Conservation (phyloP, 2,888 invertebrate genomes). For the Phyllotreta cruciferae region DNA sequence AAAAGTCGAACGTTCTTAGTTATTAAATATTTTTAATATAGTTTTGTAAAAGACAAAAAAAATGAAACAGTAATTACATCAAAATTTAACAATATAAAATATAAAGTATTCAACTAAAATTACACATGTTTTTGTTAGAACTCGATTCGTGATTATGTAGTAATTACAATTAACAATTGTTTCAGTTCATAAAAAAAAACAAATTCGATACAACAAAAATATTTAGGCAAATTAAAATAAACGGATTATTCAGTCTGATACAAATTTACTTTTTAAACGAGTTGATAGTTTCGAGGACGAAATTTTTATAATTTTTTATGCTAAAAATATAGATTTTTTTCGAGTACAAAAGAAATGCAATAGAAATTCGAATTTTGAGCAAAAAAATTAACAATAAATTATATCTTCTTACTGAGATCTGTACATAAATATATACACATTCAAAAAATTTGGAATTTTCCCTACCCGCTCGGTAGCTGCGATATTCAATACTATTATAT, state of each 20-base stretch:
- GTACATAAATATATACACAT: slow-evolving; percentile 51
- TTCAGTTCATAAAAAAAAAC: too few species aligned
- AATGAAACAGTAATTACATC: slow-evolving; percentile 53
- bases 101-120: slow-evolving; percentile 41
- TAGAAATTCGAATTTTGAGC: slow-evolving; percentile 19
- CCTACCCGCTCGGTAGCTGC: slow-evolving; percentile 18
- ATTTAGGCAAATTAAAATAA: too few species aligned
- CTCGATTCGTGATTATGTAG: too few species aligned
- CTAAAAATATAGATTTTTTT: too few species aligned
- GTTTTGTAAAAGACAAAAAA: slow-evolving; percentile 42
- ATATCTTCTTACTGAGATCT: slow-evolving; percentile 48
- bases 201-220: too few species aligned
- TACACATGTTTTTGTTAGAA: slow-evolving; percentile 2
- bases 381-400: slow-evolving; percentile 40
- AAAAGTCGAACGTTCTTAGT: too few species aligned
- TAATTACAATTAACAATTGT: too few species aligned
- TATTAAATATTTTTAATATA: slow-evolving; percentile 30
- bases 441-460: slow-evolving; percentile 28
- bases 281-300: too few species aligned
- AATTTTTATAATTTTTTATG: too few species aligned
- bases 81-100: slow-evolving; percentile 50
- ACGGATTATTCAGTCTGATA: too few species aligned
- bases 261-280: too few species aligned
- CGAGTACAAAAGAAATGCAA: background rate
- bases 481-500: slow-evolving; percentile 10